Conservation (phyloP, 1,140 invertebrate genomes). For the Uloborus diversus region DNA sequence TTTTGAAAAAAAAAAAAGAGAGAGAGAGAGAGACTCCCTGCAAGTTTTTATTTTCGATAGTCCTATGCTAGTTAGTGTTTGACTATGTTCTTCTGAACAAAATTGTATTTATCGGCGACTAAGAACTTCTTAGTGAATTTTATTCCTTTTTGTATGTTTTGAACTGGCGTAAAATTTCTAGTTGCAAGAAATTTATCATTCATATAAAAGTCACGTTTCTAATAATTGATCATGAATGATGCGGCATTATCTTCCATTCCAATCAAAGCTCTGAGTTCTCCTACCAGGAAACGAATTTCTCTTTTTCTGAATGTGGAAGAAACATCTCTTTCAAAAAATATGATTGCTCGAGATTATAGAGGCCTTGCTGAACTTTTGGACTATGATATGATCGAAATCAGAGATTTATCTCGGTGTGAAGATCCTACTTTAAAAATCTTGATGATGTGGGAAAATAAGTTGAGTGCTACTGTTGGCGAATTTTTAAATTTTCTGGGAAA, state of each 20-base stretch:
- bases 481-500: slow-evolving; percentile 61
- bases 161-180: too few relatives aligned
- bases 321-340: slow-evolving; percentile 46
- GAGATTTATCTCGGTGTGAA: slow-evolving; percentile 60
- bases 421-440: slow-evolving; percentile 63
- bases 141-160: too few relatives aligned
- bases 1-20: too few relatives aligned
- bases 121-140: too few relatives aligned
- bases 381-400: slow-evolving; percentile 61
- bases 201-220: too few relatives aligned
- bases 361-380: slow-evolving; percentile 65
- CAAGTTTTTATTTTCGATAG: too few relatives aligned
- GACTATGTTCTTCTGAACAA: too few relatives aligned
- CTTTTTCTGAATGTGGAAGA: slow-evolving; percentile 55
- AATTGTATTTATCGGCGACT: too few relatives aligned
- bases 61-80: too few relatives aligned
- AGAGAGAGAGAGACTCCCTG: too few relatives aligned
- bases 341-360: slow-evolving; percentile 62
- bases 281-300: slow-evolving; percentile 35
- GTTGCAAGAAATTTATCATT: too few relatives aligned
- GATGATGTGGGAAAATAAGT: slow-evolving; percentile 60
- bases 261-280: slow-evolving; percentile 38
- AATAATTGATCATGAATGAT: slow-evolving; percentile 9
- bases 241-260: slow-evolving; percentile 37
- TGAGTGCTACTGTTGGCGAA: slow-evolving; percentile 58